Percentiles rank a stretch among this genome's conserved stretches.
These are phyloP conservation scores for Ctenochaetus hawaiiensis DNA, from an alignment of 2,797 vertebrate genomes.

Conservation along the genomic window DNA sequence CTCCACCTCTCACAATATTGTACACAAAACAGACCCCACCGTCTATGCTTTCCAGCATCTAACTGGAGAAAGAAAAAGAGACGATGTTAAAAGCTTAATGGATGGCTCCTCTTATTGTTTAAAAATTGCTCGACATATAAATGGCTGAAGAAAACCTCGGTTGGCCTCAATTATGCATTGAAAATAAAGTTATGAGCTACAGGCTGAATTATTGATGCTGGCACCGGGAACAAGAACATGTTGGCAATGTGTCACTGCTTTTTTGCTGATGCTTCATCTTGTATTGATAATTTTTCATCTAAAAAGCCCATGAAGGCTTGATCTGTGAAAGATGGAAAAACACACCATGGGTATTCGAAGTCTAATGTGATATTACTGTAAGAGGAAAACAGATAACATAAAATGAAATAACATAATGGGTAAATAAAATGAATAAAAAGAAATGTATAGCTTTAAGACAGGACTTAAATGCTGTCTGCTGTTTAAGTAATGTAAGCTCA, in stretches of 20 bases:
- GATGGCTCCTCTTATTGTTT: slow-evolving; percentile 78
- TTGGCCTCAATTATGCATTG: slow-evolving; percentile 82
- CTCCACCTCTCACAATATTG: neutral
- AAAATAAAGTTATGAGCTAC: slow-evolving; percentile 84
- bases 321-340: slow-evolving; percentile 84
- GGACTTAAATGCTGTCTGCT: no score
- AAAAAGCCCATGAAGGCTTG: slow-evolving; percentile 79
- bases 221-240: slow-evolving; percentile 74
- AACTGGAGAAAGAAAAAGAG: slow-evolving; percentile 39
- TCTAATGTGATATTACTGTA: slow-evolving; percentile 79
- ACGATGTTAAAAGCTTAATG: slow-evolving; percentile 78
- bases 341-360: slow-evolving; percentile 78
- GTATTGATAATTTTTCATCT: slow-evolving; percentile 83
- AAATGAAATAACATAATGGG: slow-evolving; percentile 58
- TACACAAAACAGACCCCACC: slow-evolving; percentile 16
- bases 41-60: slow-evolving; percentile 44
- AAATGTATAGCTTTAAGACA: slow-evolving; percentile 15
- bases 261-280: slow-evolving; percentile 83
- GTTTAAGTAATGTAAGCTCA: no score
- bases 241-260: slow-evolving; percentile 78
- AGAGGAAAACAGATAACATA: slow-evolving; percentile 73
- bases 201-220: slow-evolving; percentile 85
- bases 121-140: slow-evolving; percentile 78
- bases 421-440: slow-evolving; percentile 39
- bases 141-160: slow-evolving; percentile 76